Conservation (phyloP, 1,140 invertebrate genomes). For the Cyrtorhinus lividipennis region DNA sequence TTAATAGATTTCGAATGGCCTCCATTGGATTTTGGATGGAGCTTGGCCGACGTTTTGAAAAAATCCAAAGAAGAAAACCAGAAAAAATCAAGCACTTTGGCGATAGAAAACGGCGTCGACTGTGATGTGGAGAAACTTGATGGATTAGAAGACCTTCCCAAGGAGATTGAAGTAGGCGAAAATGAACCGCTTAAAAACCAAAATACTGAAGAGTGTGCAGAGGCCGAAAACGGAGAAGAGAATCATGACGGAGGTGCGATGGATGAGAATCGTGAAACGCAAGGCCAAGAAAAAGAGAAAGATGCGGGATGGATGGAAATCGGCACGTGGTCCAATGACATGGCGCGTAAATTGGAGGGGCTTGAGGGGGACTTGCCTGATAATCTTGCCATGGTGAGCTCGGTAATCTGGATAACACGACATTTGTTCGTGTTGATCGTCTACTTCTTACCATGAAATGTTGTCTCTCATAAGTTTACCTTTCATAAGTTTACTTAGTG, state of each 20-base stretch:
- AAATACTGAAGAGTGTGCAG: slow-evolving; percentile 26
- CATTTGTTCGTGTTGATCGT: background rate
- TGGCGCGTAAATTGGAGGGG: slow-evolving; percentile 33
- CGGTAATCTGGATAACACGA: background rate
- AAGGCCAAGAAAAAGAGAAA: slow-evolving; percentile 29
- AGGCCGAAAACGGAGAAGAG: slow-evolving; percentile 26
- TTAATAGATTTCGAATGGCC: slow-evolving; percentile 56
- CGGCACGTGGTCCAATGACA: slow-evolving; percentile 82
- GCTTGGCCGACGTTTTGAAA: slow-evolving; percentile 63
- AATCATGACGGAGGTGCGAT: slow-evolving; percentile 31
- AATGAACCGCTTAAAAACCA: slow-evolving; percentile 25
- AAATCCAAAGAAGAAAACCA: slow-evolving; percentile 39
- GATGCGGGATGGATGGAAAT: slow-evolving; percentile 51
- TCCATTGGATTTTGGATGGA: slow-evolving; percentile 85
- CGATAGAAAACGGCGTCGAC: slow-evolving; percentile 22
- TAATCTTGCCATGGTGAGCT: slow-evolving; percentile 29
- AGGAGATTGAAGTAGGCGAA: slow-evolving; percentile 15
- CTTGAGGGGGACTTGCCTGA: slow-evolving; percentile 29
- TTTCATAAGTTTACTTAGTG: too few relatives aligned
- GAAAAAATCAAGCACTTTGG: slow-evolving; percentile 26
- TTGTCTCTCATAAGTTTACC: background rate
- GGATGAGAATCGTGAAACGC: slow-evolving; percentile 28
- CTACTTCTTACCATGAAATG: too few relatives aligned
- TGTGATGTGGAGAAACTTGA: slow-evolving; percentile 13
- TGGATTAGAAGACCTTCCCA: slow-evolving; percentile 14